Conservation (phyloP, 2,888 invertebrate genomes). For the Alsophila aescularia region DNA sequence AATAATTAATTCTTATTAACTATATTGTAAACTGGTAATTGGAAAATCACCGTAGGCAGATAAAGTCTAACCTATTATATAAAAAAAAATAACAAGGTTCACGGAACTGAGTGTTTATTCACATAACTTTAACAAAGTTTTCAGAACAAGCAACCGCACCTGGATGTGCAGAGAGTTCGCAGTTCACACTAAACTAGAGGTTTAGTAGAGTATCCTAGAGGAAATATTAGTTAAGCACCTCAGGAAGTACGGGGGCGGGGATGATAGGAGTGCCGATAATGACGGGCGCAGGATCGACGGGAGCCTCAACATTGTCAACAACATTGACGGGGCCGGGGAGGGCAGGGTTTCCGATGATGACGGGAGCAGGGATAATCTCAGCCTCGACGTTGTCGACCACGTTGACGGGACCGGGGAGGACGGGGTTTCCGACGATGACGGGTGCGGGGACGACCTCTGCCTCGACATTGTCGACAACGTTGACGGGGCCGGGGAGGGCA, state of each 20-base stretch:
- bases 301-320: too few species aligned
- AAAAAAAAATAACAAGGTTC: conserved; percentile 3
- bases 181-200: conserved; percentile 25
- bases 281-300: conserved; percentile 21
- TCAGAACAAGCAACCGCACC: conserved; percentile 17
- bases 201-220: background rate
- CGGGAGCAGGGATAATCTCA: conserved; percentile 15
- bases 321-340: conserved; percentile 37
- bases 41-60: too few species aligned
- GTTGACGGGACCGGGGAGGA: conserved; percentile 17
- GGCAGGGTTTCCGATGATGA: conserved; percentile 24
- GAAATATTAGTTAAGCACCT: conserved; percentile 38
- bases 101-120: conserved; percentile 33
- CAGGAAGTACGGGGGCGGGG: conserved; percentile 35
- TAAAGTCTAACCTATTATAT: too few species aligned
- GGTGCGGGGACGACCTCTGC: too few species aligned
- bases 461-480: conserved; percentile 28
- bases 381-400: conserved; percentile 10
- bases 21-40: too few species aligned
- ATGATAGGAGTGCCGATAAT: conserved; percentile 23
- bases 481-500: conserved; percentile 23
- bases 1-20: too few species aligned
- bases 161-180: conserved; percentile 17
- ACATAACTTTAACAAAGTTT: conserved; percentile 28
- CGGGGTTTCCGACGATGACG: conserved; percentile 18